phyloP scores from a whole-genome alignment of 1,140 invertebrate species.

The Catajapyx aquilonaris region DNA sequence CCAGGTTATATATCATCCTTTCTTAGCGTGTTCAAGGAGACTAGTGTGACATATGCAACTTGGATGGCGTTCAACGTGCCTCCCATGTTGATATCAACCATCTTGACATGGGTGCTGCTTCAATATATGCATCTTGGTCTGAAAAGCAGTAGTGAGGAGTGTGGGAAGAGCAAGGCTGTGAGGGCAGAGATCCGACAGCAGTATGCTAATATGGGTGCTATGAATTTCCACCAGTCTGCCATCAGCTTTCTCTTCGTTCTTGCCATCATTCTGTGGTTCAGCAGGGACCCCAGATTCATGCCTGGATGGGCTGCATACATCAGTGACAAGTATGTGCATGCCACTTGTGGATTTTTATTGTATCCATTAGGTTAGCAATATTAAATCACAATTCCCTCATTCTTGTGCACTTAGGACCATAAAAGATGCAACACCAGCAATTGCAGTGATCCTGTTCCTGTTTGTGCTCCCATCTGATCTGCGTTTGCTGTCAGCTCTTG shows the following conservation, averaged over 20 bases:
- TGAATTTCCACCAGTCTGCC: slow-evolving; percentile 25
- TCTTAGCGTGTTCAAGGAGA: background rate
- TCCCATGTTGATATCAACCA: slow-evolving; percentile 45
- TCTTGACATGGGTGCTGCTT: slow-evolving; percentile 42
- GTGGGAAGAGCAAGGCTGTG: background rate
- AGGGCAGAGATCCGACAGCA: slow-evolving; percentile 17
- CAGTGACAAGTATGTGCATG: background rate
- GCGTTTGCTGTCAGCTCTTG: too few relatives aligned
- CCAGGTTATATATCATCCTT: background rate
- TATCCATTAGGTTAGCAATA: background rate
- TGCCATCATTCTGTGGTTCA: slow-evolving; percentile 29
- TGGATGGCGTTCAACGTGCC: slow-evolving; percentile 47
- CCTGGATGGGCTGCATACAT: slow-evolving; percentile 21
- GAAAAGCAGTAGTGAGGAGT: too few relatives aligned
- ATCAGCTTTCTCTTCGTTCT: slow-evolving; percentile 25
- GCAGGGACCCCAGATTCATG: slow-evolving; percentile 27
- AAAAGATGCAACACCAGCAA: too few relatives aligned
- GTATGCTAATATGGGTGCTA: slow-evolving; percentile 24
- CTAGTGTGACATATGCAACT: slow-evolving; percentile 48
- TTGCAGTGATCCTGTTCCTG: too few relatives aligned
- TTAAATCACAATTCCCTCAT: too few relatives aligned
- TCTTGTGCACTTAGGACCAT: too few relatives aligned
- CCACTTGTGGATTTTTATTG: background rate
- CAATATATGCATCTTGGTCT: slow-evolving; percentile 49
- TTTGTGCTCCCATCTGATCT: too few relatives aligned